Evolutionary conservation across 2,797 vertebrate genomes (phyloP), one percentile per base, ranked within the genome.

Genomic region (Coregonus suidteri): DNA sequence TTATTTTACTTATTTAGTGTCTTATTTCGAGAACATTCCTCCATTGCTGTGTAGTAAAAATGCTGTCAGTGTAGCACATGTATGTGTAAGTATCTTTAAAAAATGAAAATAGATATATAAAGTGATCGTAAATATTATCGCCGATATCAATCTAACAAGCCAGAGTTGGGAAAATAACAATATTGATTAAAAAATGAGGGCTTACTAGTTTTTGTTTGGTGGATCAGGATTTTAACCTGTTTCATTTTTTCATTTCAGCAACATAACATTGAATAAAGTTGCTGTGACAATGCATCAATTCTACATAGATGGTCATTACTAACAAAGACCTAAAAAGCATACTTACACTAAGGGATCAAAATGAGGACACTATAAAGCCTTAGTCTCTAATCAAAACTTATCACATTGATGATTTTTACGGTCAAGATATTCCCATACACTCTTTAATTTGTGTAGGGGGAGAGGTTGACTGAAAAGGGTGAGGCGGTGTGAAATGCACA

Each of bases 21-120:
- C 94, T 95, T 95, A 95, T 94, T 93, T 95, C 95, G 93, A 93
- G 91, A 94, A 95, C 95, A 95, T 95, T 95, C 95, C 95, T 94
- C 92, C 91, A 93, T 93, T 92, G 93, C 94, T 92, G 91, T 93
- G 86, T 93, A 93, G 93, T 93, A 91, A 90, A 88, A 90, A 91
- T 82, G 90, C 91, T 94, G 92, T 92, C 92, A 91, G 90, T 88
- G 91, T 93, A 92, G 91, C 90, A 92, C 89, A 92, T 90, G 84
- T 90, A 88, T 89, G 81, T 92, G 90, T 90, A 89, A 85, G 88
- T 92, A 90, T 92, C 86, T 90, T 89, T 81, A 80, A 85, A 68
- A 76, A 67, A 52, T 7, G 76, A 80, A 74, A 71, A 68, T 59
- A 62, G 37, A 53, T 37, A 73, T 64, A 72, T 54, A 81, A 87